phyloP scores from a whole-genome alignment of 2,888 invertebrate genomes.

The Tiphia femorata region DNA sequence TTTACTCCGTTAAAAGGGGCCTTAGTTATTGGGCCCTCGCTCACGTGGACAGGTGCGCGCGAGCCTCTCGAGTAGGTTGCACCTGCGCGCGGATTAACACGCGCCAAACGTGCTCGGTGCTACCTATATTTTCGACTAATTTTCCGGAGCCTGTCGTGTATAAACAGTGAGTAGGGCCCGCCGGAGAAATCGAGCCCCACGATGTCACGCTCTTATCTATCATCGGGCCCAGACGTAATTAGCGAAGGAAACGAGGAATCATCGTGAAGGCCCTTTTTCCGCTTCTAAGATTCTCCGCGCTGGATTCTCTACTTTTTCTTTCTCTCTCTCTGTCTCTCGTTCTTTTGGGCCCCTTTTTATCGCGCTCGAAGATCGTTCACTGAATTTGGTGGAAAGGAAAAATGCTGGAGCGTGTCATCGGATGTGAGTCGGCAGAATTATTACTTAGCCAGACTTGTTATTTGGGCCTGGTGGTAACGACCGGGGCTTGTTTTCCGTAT shows the following conservation, averaged over 20 bases:
- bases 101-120: slow-evolving; percentile 30
- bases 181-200: neutral
- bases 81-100: slow-evolving; percentile 38
- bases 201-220: neutral
- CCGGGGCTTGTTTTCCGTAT: neutral
- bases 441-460: too few relatives aligned
- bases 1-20: slow-evolving; percentile 8
- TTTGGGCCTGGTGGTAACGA: too few relatives aligned
- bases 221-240: too few relatives aligned
- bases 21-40: too few relatives aligned
- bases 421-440: too few relatives aligned
- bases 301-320: neutral
- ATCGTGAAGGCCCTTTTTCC: too few relatives aligned
- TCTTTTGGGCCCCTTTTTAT: neutral
- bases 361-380: neutral
- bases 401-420: neutral
- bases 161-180: neutral
- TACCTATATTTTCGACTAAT: slow-evolving; percentile 20
- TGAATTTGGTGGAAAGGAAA: neutral
- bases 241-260: too few relatives aligned
- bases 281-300: too few relatives aligned
- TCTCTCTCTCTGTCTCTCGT: neutral
- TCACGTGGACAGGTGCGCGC: slow-evolving; percentile 1
- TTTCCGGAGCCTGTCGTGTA: neutral
- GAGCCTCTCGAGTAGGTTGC: too few relatives aligned